Percentiles rank a stretch among this genome's conserved stretches.
These are phyloP conservation scores for Daubentonia madagascariensis DNA, from an alignment of 2,113 vertebrate species.

Conservation along the genomic window DNA sequence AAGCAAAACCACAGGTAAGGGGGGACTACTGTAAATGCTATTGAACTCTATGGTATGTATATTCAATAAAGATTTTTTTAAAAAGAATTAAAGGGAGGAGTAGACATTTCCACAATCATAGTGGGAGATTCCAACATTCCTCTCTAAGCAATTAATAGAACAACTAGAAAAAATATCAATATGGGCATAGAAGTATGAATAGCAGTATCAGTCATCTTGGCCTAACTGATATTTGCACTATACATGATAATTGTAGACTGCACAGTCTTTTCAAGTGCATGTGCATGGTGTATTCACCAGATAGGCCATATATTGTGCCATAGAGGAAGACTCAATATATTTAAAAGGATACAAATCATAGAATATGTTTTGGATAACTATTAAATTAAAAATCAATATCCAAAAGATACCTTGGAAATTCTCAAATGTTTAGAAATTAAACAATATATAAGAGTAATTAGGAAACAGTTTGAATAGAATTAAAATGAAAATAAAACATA, in stretches of 20 bases:
- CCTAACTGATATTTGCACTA: neutral
- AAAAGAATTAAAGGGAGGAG: neutral
- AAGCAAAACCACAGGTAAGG: no score
- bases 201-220: no score
- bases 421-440: no score
- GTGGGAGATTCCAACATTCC: neutral
- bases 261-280: neutral
- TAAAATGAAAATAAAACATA: no score
- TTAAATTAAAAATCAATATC: no score
- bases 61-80: neutral
- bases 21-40: neutral
- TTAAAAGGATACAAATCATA: no score
- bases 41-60: neutral
- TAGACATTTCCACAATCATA: no score
- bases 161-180: neutral
- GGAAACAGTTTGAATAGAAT: no score
- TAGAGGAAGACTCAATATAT: neutral
- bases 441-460: no score
- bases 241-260: neutral
- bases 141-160: neutral
- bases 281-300: neutral
- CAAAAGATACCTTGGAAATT: no score
- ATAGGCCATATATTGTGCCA: neutral
- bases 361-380: no score
- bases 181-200: neutral